Conservation (phyloP, 2,113 vertebrate species). For the Pseudonaja textilis region DNA sequence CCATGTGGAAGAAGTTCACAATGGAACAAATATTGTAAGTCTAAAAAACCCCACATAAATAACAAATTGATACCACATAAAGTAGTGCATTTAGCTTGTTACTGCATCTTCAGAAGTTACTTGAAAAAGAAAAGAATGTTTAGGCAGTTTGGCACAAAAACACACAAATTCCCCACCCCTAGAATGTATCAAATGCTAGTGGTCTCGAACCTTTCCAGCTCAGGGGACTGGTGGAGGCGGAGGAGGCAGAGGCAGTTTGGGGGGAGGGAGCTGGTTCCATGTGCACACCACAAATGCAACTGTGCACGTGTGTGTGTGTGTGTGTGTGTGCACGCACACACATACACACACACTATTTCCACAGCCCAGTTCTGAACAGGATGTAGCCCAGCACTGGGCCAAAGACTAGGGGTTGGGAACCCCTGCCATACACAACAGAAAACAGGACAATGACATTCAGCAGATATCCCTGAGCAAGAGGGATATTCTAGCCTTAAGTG, state of each 20-base stretch:
- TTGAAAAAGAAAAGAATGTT: not conserved
- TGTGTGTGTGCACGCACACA: not conserved
- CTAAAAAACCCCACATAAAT: not conserved
- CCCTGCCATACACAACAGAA: not conserved
- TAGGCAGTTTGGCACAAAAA: not conserved
- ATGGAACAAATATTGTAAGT: not conserved
- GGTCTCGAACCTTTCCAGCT: not conserved
- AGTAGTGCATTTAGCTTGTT: not conserved
- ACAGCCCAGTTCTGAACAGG: fast-evolving
- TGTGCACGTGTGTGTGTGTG: not conserved
- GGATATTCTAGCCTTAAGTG: not conserved
- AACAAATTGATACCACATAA: not conserved
- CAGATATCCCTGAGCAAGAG: not conserved
- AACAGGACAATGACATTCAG: not conserved
- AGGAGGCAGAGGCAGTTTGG: not conserved
- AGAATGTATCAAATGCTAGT: not conserved
- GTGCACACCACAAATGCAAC: not conserved
- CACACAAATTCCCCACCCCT: not conserved
- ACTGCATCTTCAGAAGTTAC: not conserved
- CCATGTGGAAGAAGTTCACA: not conserved
- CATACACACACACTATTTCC: not conserved
- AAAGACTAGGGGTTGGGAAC: not conserved
- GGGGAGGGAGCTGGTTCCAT: not conserved
- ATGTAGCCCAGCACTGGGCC: not conserved
- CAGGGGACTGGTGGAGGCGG: fast-evolving